Percentiles rank a stretch among this genome's conserved stretches.
These are phyloP conservation scores for Sinocyclocheilus rhinocerous DNA, from an alignment of 2,113 vertebrate genomes.

Conservation along the genomic window DNA sequence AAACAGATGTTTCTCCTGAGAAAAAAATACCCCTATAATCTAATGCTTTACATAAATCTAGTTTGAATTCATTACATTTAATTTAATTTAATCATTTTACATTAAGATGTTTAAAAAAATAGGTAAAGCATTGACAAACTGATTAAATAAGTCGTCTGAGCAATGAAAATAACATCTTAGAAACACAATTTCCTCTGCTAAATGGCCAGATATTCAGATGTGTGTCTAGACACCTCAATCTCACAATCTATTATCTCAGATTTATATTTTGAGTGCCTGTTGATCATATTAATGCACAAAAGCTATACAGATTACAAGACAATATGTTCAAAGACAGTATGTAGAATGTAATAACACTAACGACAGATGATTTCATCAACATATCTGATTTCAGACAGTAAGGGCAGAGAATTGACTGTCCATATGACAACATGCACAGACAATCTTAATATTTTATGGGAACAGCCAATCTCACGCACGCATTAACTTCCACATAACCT, in stretches of 20 bases:
- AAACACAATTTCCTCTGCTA: conserved; percentile 15
- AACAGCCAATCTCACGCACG: not conserved
- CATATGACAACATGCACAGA: not conserved
- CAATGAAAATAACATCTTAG: not conserved
- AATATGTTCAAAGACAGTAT: not conserved
- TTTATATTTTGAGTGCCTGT: not conserved
- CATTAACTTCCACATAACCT: conserved; percentile 6
- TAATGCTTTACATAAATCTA: too few species aligned
- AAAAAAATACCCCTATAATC: too few species aligned
- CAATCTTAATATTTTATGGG: not conserved
- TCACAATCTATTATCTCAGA: not conserved
- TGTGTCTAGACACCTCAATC: not conserved
- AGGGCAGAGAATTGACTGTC: not conserved
- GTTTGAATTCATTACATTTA: too few species aligned
- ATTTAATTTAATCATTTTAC: too few species aligned
- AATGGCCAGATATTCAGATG: conserved; percentile 13
- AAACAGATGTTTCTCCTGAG: too few species aligned
- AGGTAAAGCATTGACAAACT: not conserved
- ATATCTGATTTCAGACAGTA: conserved; percentile 1
- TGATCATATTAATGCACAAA: not conserved
- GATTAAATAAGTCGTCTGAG: not conserved
- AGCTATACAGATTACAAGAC: not conserved
- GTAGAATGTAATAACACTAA: conserved; percentile 16
- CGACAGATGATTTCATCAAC: not conserved
- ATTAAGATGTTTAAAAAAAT: too few species aligned